Evolutionary conservation across 2,797 vertebrate species (phyloP), one percentile per base, ranked within the genome.

Genomic region (Crocodylus rhombifer): DNA sequence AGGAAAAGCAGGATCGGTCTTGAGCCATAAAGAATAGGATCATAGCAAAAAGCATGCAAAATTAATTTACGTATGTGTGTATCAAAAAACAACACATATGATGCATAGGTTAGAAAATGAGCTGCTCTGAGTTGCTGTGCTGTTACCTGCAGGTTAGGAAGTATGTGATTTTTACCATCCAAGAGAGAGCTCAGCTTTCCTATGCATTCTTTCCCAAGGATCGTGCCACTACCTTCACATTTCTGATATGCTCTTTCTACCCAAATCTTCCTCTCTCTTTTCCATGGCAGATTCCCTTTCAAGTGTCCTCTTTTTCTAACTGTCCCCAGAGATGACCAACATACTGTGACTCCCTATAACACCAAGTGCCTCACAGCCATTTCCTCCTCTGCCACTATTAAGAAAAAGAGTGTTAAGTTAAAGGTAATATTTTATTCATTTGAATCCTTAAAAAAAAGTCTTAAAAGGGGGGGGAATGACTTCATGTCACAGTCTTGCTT

Each of bases 381-480:
- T 87, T 86, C 28, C 79, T 83, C 14, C 21, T 8, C 85, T 80
- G 1, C 28, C 63, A 2, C 13, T 8, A 6, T 6, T 76, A 9
- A 6, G n/a, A 75, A 79, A 71, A 17, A 15, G 89, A 88, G 25
- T 5, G 11, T 4, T 63, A 81, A 74, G 2, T 57, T 81, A 55
- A 77, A 28, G 12, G 14, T 1, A 2, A 67, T 75, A 11, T 9
- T 51, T 51, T 3, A 87, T 92, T 94, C 95, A 96, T 92, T 95
- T 96, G 96, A 96, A 96, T 96, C 92, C 91, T 96, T 94, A 95
- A 96, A 96, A 95, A 88, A 93, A 92, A 95, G 33, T 95, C 71
- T 93, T 92, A 84, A 84, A 10, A 42, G 28, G 25, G 21, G 36
- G 3, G 12, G 60, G 33, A 5, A 21, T 61, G 76, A 21, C 10